A percentile compares a stretch with the other conserved stretches of the same genome.
Conservation (phyloP, 2,113 vertebrate species). For the Chionomys nivalis region DNA sequence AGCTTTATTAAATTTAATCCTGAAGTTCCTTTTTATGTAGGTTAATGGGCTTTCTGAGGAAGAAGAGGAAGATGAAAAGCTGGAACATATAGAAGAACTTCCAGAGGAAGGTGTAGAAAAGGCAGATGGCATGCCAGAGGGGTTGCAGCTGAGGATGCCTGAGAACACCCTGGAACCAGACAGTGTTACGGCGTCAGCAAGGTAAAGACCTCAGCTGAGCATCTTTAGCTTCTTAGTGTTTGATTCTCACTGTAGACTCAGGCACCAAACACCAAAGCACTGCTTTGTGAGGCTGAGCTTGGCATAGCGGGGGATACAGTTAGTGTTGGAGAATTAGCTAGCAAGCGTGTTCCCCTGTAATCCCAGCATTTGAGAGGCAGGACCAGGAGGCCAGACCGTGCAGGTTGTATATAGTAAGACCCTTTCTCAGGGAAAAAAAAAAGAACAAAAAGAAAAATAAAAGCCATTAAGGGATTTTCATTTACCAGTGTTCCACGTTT, state of each 20-base stretch:
- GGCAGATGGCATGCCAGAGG: conserved; percentile 85
- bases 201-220: conserved; percentile 78
- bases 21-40: conserved; percentile 81
- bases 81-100: conserved; percentile 95
- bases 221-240: conserved; percentile 40
- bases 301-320: background rate
- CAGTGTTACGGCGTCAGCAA: conserved; percentile 86
- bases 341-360: background rate
- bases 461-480: background rate
- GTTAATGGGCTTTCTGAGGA: conserved; percentile 94
- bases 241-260: background rate
- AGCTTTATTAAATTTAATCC: conserved; percentile 47
- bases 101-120: conserved; percentile 93
- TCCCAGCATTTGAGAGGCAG: background rate
- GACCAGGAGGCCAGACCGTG: background rate
- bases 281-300: conserved; percentile 11
- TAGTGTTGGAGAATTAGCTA: background rate
- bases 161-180: conserved; percentile 85
- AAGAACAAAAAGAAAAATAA: background rate
- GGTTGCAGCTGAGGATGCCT: conserved; percentile 85
- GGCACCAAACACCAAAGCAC: background rate
- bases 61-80: conserved; percentile 95
- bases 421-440: background rate
- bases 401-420: background rate
- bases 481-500: background rate